phyloP scores from a whole-genome alignment of 2,113 vertebrate genomes.

The Chlorodrepanis virens region DNA sequence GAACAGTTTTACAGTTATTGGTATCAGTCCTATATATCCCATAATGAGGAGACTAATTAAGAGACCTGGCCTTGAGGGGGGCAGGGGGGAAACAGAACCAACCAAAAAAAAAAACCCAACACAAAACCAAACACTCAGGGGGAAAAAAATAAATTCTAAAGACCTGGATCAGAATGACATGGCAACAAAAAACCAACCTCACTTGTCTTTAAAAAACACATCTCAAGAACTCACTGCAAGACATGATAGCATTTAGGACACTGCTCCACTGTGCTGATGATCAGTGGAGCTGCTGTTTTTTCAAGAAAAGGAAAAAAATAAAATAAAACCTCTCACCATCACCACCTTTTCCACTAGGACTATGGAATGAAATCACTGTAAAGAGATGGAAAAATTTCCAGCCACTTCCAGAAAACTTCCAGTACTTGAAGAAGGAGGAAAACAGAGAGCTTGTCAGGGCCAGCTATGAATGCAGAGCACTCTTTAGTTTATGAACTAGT shows the following conservation, averaged over 20 bases:
- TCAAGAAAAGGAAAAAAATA: neutral
- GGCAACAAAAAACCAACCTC: neutral
- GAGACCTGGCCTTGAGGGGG: neutral
- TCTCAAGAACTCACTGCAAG: neutral
- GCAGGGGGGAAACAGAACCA: rapidly evolving
- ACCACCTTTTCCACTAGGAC: neutral
- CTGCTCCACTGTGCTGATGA: neutral
- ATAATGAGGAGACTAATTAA: neutral
- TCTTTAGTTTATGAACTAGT: neutral
- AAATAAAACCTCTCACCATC: neutral
- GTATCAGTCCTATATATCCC: neutral
- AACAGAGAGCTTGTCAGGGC: neutral
- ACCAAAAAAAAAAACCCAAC: neutral
- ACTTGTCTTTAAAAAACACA: neutral
- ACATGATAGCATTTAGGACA: neutral
- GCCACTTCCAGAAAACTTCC: neutral
- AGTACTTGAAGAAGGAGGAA: neutral
- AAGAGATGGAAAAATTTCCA: neutral
- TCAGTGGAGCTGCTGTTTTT: neutral
- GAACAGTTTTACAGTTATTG: neutral
- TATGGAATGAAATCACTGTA: neutral
- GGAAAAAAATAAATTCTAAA: neutral
- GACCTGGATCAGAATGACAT: neutral
- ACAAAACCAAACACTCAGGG: neutral
- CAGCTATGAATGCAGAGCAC: neutral